Conservation (phyloP, 2,797 vertebrate species). For the Protosalanx chinensis region DNA sequence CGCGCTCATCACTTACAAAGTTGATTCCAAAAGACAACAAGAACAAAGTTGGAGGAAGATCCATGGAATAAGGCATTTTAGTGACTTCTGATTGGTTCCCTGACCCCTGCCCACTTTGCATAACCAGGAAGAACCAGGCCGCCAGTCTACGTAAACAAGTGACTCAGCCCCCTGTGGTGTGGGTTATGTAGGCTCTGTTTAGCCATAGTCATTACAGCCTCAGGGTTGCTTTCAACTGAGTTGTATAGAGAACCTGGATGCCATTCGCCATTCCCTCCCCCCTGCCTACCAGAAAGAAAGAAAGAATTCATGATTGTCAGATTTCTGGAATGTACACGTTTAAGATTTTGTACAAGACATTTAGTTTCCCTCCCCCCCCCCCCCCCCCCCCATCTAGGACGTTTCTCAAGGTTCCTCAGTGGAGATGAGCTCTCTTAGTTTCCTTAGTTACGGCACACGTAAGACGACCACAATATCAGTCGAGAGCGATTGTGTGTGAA, state of each 20-base stretch:
- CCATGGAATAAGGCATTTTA: slow-evolving; percentile 29
- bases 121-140: not conserved
- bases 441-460: not conserved
- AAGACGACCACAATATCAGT: slow-evolving; percentile 4
- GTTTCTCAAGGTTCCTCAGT: not conserved
- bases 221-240: slow-evolving; percentile 67
- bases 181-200: slow-evolving; percentile 49
- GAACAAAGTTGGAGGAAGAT: slow-evolving; percentile 25
- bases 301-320: slow-evolving; percentile 67
- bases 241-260: slow-evolving; percentile 40
- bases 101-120: not conserved
- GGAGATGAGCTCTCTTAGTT: not conserved
- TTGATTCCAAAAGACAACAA: slow-evolving; percentile 26
- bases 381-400: not conserved
- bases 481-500: slow-evolving; percentile 16
- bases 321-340: slow-evolving; percentile 66
- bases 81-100: slow-evolving; percentile 17
- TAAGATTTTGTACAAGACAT: slow-evolving; percentile 24
- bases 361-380: not conserved
- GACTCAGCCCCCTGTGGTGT: not conserved
- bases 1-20: slow-evolving; percentile 5
- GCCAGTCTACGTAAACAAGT: not conserved
- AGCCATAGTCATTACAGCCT: slow-evolving; percentile 71
- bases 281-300: slow-evolving; percentile 24
- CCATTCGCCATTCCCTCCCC: not conserved